These are phyloP conservation scores for Hippocampus guttulatus DNA, from an alignment of 2,113 vertebrate species.

Conservation along the genomic window DNA sequence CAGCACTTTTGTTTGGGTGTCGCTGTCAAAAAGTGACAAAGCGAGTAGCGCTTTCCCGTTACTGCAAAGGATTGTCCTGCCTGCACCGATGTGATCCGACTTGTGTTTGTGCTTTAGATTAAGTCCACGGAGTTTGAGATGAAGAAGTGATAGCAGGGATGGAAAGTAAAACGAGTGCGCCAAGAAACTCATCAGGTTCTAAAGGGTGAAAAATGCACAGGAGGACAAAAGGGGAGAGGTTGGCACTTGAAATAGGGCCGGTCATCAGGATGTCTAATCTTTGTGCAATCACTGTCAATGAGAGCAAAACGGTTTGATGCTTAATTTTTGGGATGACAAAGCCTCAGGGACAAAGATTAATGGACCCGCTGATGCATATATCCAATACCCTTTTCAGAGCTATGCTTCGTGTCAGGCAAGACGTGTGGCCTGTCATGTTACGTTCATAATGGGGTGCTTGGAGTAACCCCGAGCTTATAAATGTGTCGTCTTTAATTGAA, in stretches of 20 bases:
- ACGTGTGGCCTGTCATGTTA: slow-evolving; percentile 21
- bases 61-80: background rate
- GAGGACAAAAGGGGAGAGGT: slow-evolving; percentile 1
- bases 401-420: slow-evolving; percentile 14
- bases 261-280: slow-evolving; percentile 45
- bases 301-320: background rate
- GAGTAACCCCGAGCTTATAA: slow-evolving; percentile 4
- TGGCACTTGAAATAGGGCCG: background rate
- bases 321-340: slow-evolving; percentile 21
- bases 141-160: slow-evolving; percentile 1
- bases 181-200: slow-evolving; percentile 19
- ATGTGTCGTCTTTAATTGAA: slow-evolving; percentile 22
- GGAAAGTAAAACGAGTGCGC: background rate
- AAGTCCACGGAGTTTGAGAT: background rate
- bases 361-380: slow-evolving; percentile 5
- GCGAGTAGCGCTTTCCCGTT: slow-evolving; percentile 1
- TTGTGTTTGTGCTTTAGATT: background rate
- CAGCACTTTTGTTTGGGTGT: slow-evolving; percentile 9
- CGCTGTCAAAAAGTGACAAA: background rate
- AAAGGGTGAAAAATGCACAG: slow-evolving; percentile 20
- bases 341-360: slow-evolving; percentile 33
- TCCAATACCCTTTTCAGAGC: slow-evolving; percentile 18
- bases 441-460: slow-evolving; percentile 9
- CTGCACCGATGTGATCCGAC: background rate
- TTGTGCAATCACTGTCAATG: slow-evolving; percentile 31